A percentile compares a stretch with the other conserved stretches of the same genome.
Conservation (phyloP, 64 coral and sea anemone species). For the Montipora cactus region DNA sequence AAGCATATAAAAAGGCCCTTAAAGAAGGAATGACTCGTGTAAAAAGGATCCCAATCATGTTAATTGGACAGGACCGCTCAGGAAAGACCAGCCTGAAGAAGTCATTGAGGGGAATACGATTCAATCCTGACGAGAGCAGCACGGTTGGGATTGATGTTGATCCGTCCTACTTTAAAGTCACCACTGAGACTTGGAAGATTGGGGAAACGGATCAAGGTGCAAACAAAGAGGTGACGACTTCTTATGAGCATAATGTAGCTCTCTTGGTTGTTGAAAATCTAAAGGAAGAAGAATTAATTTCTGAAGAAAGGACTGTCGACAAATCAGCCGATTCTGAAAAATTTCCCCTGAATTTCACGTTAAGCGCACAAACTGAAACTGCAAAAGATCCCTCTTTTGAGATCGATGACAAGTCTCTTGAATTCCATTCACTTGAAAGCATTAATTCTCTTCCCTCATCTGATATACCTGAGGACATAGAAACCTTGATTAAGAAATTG, state of each 20-base stretch:
- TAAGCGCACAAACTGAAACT: not conserved
- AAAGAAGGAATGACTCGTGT: not conserved
- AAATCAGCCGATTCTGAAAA: not conserved
- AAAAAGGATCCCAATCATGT: constrained; percentile 4
- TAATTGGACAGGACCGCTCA: no score
- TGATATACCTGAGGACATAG: constrained; percentile 11
- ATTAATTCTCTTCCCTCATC: not conserved
- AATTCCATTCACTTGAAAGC: not conserved
- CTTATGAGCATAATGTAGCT: constrained; percentile 33
- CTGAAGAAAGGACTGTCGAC: no score
- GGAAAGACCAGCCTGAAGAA: no score
- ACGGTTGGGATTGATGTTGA: no score
- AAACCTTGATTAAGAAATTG: not conserved
- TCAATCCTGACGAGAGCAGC: no score
- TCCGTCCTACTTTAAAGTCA: no score
- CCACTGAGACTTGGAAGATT: not conserved
- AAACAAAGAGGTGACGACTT: not conserved
- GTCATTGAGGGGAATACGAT: not conserved
- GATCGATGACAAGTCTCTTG: no score
- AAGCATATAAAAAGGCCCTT: constrained; percentile 41
- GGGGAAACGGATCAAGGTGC: not conserved
- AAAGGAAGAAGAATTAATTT: not conserved
- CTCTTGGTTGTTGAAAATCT: not conserved
- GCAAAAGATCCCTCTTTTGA: no score
- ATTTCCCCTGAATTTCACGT: not conserved